Evolutionary conservation across 1,140 invertebrate species (phyloP).

Genomic region (Hermetia illucens): DNA sequence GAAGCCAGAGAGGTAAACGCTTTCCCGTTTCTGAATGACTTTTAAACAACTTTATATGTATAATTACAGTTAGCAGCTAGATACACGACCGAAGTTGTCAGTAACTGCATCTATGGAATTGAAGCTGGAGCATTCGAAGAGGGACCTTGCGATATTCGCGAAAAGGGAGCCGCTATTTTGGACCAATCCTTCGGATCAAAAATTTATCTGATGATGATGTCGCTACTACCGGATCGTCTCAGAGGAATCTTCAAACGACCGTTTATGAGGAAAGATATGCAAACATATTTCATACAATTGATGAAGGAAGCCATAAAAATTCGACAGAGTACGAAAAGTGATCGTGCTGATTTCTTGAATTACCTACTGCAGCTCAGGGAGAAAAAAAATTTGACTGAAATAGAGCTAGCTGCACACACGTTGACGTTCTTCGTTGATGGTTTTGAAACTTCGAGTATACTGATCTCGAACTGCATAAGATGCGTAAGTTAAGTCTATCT

Average conservation of each 20-base stretch:
- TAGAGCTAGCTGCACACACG: constrained; percentile 39
- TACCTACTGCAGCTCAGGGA: constrained; percentile 24
- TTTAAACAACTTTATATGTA: too few species aligned
- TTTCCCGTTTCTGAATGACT: too few species aligned
- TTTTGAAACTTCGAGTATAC: constrained; percentile 36
- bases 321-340: constrained; percentile 11
- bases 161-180: constrained; percentile 14
- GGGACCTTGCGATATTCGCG: constrained; percentile 12
- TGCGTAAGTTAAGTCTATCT: too few species aligned
- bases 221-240: too few species aligned
- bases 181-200: too few species aligned
- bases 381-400: constrained; percentile 31
- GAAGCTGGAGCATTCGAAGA: constrained; percentile 23
- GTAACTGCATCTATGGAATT: constrained; percentile 33
- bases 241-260: too few species aligned
- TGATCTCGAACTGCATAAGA: constrained; percentile 18
- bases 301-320: constrained; percentile 18
- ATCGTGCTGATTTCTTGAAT: constrained; percentile 29
- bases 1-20: too few species aligned
- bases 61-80: constrained; percentile 20
- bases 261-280: too few species aligned
- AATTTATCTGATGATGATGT: too few species aligned
- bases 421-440: constrained; percentile 41
- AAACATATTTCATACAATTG: constrained; percentile 24
- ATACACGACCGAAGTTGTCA: constrained; percentile 36